Percentiles rank a stretch among this genome's conserved stretches.
Conservation (phyloP, 2,888 invertebrate genomes). For the Chymomyza procnemis region DNA sequence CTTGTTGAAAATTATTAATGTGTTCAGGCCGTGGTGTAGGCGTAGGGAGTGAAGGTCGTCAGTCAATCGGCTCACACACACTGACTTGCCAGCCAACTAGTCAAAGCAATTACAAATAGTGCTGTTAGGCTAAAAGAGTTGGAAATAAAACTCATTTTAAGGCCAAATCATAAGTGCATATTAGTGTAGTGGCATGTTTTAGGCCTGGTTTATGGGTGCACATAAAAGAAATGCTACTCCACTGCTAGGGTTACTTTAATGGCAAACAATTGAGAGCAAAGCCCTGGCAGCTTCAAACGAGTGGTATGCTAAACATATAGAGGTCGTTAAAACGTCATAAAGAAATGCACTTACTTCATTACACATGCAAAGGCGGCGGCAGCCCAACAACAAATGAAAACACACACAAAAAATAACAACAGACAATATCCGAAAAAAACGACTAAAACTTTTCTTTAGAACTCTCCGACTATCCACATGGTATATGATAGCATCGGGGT, state of each 20-base stretch:
- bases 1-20: slow-evolving; percentile 50
- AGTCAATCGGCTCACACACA: neutral
- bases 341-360: slow-evolving; percentile 46
- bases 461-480: too few species aligned
- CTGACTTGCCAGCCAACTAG: neutral
- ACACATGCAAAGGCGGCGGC: slow-evolving; percentile 23
- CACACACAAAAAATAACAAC: too few species aligned
- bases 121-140: neutral
- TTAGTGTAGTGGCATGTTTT: neutral
- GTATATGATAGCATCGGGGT: slow-evolving; percentile 39
- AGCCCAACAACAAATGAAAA: neutral
- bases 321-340: slow-evolving; percentile 55
- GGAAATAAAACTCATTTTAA: neutral
- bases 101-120: neutral
- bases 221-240: neutral
- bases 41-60: neutral
- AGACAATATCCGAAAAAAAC: neutral
- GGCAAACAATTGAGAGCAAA: slow-evolving; percentile 8
- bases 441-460: neutral
- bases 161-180: neutral
- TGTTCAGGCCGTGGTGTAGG: neutral
- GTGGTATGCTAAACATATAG: slow-evolving; percentile 36
- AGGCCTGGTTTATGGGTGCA: neutral
- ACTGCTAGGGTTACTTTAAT: slow-evolving; percentile 33
- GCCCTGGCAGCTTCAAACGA: neutral